phyloP scores from a whole-genome alignment of 2,797 vertebrate genomes.

The Rhynchonycteris naso region DNA sequence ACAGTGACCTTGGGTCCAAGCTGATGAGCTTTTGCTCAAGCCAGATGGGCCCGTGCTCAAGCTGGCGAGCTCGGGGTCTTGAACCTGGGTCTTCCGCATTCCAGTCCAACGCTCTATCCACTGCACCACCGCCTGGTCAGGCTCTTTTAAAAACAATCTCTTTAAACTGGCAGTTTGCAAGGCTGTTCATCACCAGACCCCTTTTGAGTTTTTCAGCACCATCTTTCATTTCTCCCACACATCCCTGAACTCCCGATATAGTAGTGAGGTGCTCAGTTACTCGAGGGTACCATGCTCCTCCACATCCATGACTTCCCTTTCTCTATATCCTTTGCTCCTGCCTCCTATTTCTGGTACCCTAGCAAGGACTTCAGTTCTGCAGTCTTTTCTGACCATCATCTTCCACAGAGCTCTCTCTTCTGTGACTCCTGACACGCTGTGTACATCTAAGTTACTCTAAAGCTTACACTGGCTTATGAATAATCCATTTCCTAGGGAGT shows the following conservation, averaged over 20 bases:
- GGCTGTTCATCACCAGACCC: neutral
- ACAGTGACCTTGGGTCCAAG: too few relatives aligned
- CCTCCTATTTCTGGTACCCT: neutral
- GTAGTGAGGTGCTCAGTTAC: neutral
- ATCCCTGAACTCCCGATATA: neutral
- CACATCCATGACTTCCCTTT: neutral
- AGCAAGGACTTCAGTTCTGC: neutral
- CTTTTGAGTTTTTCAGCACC: neutral
- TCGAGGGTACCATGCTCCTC: fast-evolving
- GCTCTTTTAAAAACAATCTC: neutral
- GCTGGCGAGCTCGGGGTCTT: too few relatives aligned
- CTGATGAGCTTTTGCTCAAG: too few relatives aligned
- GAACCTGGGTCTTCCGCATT: too few relatives aligned
- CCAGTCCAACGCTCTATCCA: too few relatives aligned
- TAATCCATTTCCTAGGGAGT: neutral
- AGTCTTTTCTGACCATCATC: neutral
- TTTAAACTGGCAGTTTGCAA: neutral
- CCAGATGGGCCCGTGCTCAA: too few relatives aligned
- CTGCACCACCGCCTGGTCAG: too few relatives aligned
- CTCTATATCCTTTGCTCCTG: neutral
- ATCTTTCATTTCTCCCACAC: neutral
- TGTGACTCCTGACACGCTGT: neutral
- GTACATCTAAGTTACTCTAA: neutral
- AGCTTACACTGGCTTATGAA: neutral
- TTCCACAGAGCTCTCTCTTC: neutral